Evolutionary conservation across 1,140 invertebrate species (phyloP).

Genomic region (Apis cerana): DNA sequence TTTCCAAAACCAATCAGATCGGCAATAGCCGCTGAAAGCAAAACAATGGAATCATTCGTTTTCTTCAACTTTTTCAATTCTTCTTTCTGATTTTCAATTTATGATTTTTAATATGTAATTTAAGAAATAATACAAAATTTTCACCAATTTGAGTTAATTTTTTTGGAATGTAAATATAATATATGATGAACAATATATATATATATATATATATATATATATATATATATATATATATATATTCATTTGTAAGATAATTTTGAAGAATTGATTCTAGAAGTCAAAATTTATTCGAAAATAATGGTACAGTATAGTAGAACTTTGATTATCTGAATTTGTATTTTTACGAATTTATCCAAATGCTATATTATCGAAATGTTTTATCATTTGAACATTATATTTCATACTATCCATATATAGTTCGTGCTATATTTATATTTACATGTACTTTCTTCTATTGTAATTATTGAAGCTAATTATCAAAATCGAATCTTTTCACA

Average conservation of each 20-base stretch:
- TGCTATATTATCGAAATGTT: not conserved
- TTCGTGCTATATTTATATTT: not conserved
- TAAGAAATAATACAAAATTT: not conserved
- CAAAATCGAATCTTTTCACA: not conserved
- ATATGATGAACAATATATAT: not conserved
- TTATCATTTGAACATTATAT: not conserved
- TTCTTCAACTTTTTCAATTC: not conserved
- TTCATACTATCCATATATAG: not conserved
- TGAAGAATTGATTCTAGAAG: no score
- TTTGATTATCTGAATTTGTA: not conserved
- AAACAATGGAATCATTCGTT: not conserved
- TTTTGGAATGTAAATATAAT: no score
- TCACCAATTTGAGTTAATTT: not conserved
- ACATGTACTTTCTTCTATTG: not conserved
- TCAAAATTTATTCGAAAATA: no score
- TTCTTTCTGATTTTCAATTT: no score
- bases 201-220: not conserved
- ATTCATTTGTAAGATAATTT: no score
- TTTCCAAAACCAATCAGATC: constrained; percentile 13
- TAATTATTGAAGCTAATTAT: not conserved
- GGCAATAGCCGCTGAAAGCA: not conserved
- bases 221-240: no score
- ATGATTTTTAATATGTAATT: not conserved
- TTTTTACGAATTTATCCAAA: not conserved
- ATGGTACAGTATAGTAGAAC: not conserved